These are phyloP conservation scores for Porites divaricata DNA, from an alignment of 92 coral and sea anemone species.

Conservation along the genomic window DNA sequence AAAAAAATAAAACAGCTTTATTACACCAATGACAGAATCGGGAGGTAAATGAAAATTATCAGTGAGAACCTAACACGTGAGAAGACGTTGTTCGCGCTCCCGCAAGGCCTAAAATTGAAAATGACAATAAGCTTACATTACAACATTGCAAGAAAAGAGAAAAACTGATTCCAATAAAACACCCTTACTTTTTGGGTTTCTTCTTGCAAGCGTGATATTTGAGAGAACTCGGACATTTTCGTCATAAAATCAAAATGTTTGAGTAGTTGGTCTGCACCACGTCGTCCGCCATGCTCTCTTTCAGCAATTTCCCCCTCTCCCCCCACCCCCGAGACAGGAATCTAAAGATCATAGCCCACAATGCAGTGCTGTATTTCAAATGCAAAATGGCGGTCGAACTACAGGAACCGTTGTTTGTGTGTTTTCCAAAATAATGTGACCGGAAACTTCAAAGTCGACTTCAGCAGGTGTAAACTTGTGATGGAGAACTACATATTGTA, in stretches of 20 bases:
- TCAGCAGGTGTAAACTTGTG: not conserved
- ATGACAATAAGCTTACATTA: not conserved
- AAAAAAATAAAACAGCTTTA: not conserved
- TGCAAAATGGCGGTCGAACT: constrained; percentile 40
- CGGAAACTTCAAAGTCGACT: not conserved
- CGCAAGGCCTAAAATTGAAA: constrained; percentile 57
- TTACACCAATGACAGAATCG: not conserved
- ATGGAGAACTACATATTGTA: constrained; percentile 98
- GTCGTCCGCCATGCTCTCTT: constrained; percentile 7
- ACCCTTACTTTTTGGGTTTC: constrained; percentile 76
- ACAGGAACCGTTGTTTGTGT: constrained; percentile 38
- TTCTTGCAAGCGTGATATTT: constrained; percentile 80
- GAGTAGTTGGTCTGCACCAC: too few species aligned
- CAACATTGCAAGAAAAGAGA: not conserved
- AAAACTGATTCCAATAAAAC: not conserved
- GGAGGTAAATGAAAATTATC: not conserved
- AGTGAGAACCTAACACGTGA: constrained; percentile 71
- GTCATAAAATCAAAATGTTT: not conserved
- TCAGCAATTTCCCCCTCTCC: not conserved
- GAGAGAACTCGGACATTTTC: constrained; percentile 57
- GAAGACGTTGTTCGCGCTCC: constrained; percentile 73
- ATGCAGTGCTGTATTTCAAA: not conserved
- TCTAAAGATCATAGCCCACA: not conserved
- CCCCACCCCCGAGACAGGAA: not conserved
- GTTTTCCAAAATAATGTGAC: not conserved